Conservation (phyloP, 2,113 vertebrate species). For the Panthera leo region DNA sequence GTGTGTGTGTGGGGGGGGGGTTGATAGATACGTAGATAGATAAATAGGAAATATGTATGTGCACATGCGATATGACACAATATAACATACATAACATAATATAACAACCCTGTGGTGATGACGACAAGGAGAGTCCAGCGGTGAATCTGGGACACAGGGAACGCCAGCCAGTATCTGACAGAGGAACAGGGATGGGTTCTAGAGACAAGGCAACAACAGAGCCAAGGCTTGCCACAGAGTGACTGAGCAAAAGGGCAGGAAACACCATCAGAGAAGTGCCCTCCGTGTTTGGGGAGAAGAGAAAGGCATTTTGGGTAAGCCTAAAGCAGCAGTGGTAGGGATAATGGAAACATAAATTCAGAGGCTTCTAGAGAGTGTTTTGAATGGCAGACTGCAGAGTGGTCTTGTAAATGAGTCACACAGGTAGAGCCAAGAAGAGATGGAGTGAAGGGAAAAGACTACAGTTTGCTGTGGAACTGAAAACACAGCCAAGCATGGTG, state of each 20-base stretch:
- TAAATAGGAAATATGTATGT: neutral
- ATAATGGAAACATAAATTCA: neutral
- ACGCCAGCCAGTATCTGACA: neutral
- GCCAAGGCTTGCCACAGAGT: neutral
- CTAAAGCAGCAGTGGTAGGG: accelerated
- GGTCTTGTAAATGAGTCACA: neutral
- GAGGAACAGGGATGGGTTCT: neutral
- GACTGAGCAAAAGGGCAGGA: neutral
- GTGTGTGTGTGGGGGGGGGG: neutral
- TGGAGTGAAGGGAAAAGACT: neutral
- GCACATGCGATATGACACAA: neutral
- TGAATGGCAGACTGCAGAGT: neutral
- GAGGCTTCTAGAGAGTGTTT: neutral
- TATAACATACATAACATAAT: neutral
- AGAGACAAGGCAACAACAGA: accelerated
- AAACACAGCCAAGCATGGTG: neutral
- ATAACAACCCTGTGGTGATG: neutral
- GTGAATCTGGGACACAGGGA: neutral
- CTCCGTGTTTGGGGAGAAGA: neutral
- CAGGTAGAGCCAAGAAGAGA: neutral
- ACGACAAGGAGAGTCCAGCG: neutral
- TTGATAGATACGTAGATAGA: neutral
- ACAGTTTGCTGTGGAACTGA: neutral
- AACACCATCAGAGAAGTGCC: neutral
- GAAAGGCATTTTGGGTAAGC: no score